Evolutionary conservation across 2,888 invertebrate species (phyloP).

Genomic region (Empis livida): DNA sequence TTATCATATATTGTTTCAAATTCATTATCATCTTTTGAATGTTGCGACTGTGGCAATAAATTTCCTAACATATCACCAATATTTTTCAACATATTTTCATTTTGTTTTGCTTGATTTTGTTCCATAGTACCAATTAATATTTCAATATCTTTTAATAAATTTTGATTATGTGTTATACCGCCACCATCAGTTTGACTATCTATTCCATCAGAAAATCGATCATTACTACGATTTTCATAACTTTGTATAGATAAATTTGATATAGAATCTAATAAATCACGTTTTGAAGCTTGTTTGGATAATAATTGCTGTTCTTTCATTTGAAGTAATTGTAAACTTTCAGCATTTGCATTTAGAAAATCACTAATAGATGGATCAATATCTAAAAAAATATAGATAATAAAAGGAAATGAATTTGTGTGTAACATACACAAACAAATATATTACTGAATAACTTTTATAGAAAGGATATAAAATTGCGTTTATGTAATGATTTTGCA

Average conservation of each 20-base stretch:
- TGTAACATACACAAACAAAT: too few species aligned
- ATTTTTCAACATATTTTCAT: slow-evolving; percentile 25
- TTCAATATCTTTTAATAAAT: slow-evolving; percentile 34
- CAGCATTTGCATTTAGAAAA: slow-evolving; percentile 31
- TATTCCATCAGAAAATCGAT: slow-evolving; percentile 13
- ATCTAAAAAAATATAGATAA: slow-evolving; percentile 19
- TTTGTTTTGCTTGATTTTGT: slow-evolving; percentile 32
- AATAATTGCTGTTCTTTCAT: neutral
- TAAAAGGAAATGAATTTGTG: too few species aligned
- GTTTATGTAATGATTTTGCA: too few species aligned
- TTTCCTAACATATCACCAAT: slow-evolving; percentile 30
- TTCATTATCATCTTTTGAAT: slow-evolving; percentile 16
- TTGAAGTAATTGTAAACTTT: slow-evolving; percentile 19
- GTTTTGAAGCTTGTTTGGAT: slow-evolving; percentile 8
- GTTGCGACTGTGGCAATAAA: slow-evolving; percentile 11
- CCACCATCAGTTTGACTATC: slow-evolving; percentile 22
- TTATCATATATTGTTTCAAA: slow-evolving; percentile 21
- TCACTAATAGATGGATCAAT: slow-evolving; percentile 28
- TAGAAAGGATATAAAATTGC: too few species aligned
- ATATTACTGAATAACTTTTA: too few species aligned
- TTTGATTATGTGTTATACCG: slow-evolving; percentile 17
- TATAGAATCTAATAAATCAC: slow-evolving; percentile 6
- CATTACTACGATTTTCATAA: slow-evolving; percentile 15
- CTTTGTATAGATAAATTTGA: slow-evolving; percentile 15
- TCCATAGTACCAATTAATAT: slow-evolving; percentile 36